Base-by-base conservation (phyloP, 1,140 invertebrate species). In the Propsilocerus akamusi region DNA sequence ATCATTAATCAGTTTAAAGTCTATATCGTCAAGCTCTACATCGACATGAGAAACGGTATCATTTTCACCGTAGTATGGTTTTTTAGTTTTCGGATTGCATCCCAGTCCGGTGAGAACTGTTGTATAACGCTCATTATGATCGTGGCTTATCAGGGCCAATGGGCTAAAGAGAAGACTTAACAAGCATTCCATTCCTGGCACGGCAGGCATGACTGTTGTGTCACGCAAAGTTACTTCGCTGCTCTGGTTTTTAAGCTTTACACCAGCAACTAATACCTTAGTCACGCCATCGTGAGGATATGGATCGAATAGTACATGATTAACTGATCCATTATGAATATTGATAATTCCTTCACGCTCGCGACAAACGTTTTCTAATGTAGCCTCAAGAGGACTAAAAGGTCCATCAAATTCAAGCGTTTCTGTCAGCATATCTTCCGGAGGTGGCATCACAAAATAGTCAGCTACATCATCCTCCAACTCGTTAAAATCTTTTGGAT, bases 161-260 rank as follows among this genome's bases (percentile, higher is more conserved):
- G 89, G 91, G 25, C 85, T 74, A 65, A 96, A 96, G 0, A 94
- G 67, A 24, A 96, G 60, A 3, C 75, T 62, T 34, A 93, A 68
- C 0, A 96, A 56, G 12, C 80, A 70, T 1, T 79, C 76, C 8
- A 96, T 68, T 0, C 89, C 90, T 23, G 77, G 77, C 41, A 92
- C 77, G 55, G 83, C 80, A 0, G 92, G 92, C 83, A 96, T 81
- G 0, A 95, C 56, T 0, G 87, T 91, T 2, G 90, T 94, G 53
- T 86, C 75, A 1, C 81, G 70, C 0, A 87, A 63, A 0, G 66
- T 74, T 37, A 93, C 63, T 1, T 55, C 58, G 10, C 62, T 65
- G 65, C 0, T 50, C 41, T 25, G 63, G 52, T 54, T 68, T 77
- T 56, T 84, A 71, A 8, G 67, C 69, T 0, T 72, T 22, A 61